Base-by-base conservation (phyloP, 2,888 invertebrate genomes). In the Heliconius hortense region DNA sequence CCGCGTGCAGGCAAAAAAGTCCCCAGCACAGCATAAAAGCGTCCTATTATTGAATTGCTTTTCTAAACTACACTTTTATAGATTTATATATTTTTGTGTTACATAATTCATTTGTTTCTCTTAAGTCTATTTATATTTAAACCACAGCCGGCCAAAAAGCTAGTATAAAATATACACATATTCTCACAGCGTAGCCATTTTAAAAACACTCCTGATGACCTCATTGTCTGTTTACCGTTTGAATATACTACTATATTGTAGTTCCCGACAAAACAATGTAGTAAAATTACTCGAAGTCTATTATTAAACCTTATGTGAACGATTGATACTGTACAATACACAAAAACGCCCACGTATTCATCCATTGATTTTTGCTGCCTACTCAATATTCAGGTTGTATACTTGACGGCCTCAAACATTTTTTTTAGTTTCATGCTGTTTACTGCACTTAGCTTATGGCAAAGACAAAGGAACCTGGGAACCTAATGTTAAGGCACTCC, bases 221-320 rank as follows among this genome's bases (percentile, higher is more conserved):
- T 66, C 66, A 66, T 39, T 66, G 24, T 4, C 28, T 69, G 26
- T 69, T 56, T 69, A 69, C 69, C 69, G 69, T 69, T 69, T 56
- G 56, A 35, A 69, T 69, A 56, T 56, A 69, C 69, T 56, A 69
- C 48, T 48, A 48, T 48, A 21, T 48, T 24, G 56, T 39, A 43
- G n/a, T 53, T 69, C 10, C 26, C 63, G 28, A 24, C 63, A 75
- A 64, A 71, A 71, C 70, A 73, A 28, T 67, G 67, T 67, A 59
- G 70, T 71, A 71, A 63, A 71, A 53, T 43, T 63, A 69, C 68
- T n/a, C 39, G 13, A 59, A n/a, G 64, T 59, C 68, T 70, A 69
- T 77, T 70, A 73, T 75, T 53, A 73, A 74, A 74, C 56, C 31
- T 28, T 75, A 72, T 77, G 77, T 66, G 77, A 77, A 77, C 73